Evolutionary conservation across 2,797 vertebrate genomes (phyloP).

Genomic region (Melanotaenia maccullochi): DNA sequence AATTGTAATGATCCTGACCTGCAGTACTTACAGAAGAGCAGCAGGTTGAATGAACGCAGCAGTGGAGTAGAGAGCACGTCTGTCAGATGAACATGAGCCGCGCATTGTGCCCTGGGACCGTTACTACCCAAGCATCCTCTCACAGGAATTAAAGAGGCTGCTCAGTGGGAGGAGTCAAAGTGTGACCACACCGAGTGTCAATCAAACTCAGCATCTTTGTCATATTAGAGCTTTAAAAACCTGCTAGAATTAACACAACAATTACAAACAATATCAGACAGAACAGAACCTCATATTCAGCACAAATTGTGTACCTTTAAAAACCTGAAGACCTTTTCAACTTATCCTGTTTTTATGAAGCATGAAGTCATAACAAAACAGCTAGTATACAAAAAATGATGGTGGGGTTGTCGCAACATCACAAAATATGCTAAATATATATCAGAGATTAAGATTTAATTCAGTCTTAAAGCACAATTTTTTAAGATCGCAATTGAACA

Average conservation of each 20-base stretch:
- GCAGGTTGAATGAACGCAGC: constrained; percentile 52
- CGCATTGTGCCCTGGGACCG: constrained; percentile 71
- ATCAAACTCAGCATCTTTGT: constrained; percentile 45
- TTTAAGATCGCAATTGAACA: not conserved
- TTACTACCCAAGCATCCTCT: constrained; percentile 67
- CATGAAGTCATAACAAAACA: not conserved
- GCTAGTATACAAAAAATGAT: not conserved
- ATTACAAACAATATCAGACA: not conserved
- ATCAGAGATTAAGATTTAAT: not conserved
- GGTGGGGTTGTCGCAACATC: not conserved
- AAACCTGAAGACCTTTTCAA: not conserved
- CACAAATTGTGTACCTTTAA: not conserved
- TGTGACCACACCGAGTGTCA: constrained; percentile 13
- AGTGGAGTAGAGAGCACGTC: constrained; percentile 53
- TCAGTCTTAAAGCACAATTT: not conserved
- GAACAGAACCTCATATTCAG: not conserved
- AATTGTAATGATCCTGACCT: constrained; percentile 42
- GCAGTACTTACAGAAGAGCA: constrained; percentile 61
- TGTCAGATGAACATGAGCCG: constrained; percentile 67
- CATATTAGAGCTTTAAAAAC: constrained; percentile 22
- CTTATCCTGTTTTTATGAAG: not conserved
- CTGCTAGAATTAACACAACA: not conserved
- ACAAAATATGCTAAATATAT: not conserved
- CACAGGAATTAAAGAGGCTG: constrained; percentile 63
- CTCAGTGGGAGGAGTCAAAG: constrained; percentile 66